Conservation (phyloP, 2,797 vertebrate species). For the Gadopsis bispinosus region DNA sequence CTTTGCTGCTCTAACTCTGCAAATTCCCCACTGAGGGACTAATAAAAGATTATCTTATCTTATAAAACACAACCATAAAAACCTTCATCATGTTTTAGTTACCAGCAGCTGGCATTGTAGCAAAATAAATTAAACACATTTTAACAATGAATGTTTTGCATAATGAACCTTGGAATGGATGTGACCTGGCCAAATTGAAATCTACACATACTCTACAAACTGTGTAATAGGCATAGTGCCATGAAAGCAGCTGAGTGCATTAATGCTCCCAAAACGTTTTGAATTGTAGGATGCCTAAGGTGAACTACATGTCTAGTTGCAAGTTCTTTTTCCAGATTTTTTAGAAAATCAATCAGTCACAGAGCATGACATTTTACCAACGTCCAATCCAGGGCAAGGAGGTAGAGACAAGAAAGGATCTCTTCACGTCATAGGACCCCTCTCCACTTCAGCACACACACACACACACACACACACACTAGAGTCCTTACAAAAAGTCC, state of each 20-base stretch:
- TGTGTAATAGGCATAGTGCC: no score
- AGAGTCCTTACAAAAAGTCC: background rate
- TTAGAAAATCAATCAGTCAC: background rate
- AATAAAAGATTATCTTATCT: no score
- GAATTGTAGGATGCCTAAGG: background rate
- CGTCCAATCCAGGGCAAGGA: background rate
- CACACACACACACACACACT: background rate
- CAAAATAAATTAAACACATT: no score
- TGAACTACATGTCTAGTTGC: background rate
- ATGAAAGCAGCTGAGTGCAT: background rate
- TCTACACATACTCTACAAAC: no score
- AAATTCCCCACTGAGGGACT: no score
- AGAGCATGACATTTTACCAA: background rate
- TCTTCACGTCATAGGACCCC: background rate
- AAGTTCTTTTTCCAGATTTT: background rate
- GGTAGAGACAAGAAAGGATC: conserved; percentile 3
- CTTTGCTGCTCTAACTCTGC: no score
- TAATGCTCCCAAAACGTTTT: background rate
- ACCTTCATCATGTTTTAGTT: no score
- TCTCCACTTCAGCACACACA: background rate
- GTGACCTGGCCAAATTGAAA: no score
- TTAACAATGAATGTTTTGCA: no score
- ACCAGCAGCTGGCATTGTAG: no score
- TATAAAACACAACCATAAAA: no score
- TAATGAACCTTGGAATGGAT: no score